These are phyloP conservation scores for Branchinecta lindahli DNA, from an alignment of 1,140 invertebrate genomes.

Conservation along the genomic window DNA sequence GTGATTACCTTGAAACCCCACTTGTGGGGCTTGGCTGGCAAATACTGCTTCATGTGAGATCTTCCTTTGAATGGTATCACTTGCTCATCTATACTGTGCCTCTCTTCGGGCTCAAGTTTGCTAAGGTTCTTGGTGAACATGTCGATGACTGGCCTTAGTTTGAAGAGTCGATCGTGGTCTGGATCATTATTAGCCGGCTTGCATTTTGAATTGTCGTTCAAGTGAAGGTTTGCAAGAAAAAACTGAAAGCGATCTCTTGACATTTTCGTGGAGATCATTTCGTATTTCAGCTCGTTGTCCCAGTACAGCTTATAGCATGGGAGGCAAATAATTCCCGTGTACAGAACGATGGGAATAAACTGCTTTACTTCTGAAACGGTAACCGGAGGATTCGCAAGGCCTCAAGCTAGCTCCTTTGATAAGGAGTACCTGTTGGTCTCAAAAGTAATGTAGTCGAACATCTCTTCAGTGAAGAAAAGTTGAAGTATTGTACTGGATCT, in stretches of 20 bases:
- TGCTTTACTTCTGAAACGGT: no score
- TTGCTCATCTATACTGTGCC: conserved; percentile 26
- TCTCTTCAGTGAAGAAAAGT: no score
- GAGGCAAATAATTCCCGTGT: no score
- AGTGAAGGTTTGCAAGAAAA: conserved; percentile 22
- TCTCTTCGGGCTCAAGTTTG: conserved; percentile 27
- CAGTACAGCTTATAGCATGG: conserved; percentile 24
- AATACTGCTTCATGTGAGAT: conserved; percentile 28
- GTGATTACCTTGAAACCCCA: conserved; percentile 26
- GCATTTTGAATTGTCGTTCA: conserved; percentile 23
- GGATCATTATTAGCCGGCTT: conserved; percentile 16
- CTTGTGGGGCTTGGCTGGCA: conserved; percentile 28
- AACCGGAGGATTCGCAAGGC: no score
- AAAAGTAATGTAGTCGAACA: no score
- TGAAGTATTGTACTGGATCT: no score
- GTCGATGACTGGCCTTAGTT: conserved; percentile 29
- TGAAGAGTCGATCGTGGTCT: conserved; percentile 29
- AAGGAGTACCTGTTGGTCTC: no score
- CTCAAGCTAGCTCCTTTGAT: no score
- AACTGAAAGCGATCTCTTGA: conserved; percentile 24
- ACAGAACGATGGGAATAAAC: no score
- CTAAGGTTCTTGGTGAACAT: conserved; percentile 26
- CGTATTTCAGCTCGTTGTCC: conserved; percentile 21
- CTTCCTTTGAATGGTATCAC: conserved; percentile 28
- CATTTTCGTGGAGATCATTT: conserved; percentile 23